These are phyloP conservation scores for Rhabdophis nuchalis DNA, from an alignment of 2,797 vertebrate genomes.

Conservation along the genomic window DNA sequence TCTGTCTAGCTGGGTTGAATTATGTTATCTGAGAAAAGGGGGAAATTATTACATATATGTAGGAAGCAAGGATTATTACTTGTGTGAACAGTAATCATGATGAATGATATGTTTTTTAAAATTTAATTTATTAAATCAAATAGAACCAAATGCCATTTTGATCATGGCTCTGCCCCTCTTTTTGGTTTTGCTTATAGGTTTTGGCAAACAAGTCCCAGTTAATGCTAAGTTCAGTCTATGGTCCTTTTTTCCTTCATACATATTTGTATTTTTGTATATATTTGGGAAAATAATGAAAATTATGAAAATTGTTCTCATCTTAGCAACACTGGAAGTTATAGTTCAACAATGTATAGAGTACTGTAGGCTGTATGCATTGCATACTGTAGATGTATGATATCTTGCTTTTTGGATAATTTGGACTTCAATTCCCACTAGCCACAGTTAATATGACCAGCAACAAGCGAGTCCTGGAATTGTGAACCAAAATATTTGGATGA, in stretches of 20 bases:
- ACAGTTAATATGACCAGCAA: background rate
- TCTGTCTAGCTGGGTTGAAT: background rate
- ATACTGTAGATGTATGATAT: background rate
- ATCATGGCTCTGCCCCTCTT: background rate
- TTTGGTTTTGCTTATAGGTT: background rate
- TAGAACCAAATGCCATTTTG: background rate
- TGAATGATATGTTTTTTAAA: background rate
- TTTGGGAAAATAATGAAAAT: background rate
- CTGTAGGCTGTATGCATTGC: background rate
- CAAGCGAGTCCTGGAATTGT: background rate
- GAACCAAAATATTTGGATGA: background rate
- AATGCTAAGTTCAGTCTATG: background rate
- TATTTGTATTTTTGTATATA: background rate
- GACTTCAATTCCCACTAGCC: background rate
- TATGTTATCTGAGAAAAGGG: background rate
- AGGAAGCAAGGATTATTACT: background rate
- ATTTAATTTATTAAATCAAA: background rate
- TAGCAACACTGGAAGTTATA: background rate
- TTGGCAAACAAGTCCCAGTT: background rate
- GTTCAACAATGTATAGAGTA: background rate
- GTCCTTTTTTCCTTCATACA: background rate
- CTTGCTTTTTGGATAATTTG: background rate
- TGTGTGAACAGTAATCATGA: background rate
- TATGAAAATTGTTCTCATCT: background rate
- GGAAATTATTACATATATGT: background rate